A percentile compares a stretch with the other conserved stretches of the same genome.
Conservation (phyloP, 1,140 invertebrate genomes). For the Aphis gossypii region DNA sequence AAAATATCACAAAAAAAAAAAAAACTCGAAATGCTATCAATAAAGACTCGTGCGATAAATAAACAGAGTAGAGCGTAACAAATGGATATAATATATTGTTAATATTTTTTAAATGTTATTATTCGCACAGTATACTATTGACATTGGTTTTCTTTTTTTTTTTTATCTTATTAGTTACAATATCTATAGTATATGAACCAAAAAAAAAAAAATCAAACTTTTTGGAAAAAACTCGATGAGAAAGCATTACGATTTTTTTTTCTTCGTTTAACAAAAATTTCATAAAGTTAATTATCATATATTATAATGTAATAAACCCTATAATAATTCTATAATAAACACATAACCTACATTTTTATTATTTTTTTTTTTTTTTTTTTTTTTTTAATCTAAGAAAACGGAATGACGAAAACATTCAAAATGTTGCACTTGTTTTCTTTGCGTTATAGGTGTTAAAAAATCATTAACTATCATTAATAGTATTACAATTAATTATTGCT, state of each 20-base stretch:
- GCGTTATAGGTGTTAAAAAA: constrained; percentile 41
- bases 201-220: constrained; percentile 29
- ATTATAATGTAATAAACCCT: constrained; percentile 46
- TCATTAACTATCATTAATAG: constrained; percentile 21
- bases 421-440: constrained; percentile 45
- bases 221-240: constrained; percentile 38
- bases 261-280: constrained; percentile 41
- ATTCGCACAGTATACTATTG: constrained; percentile 13
- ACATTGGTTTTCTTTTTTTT: constrained; percentile 1
- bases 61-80: constrained; percentile 19
- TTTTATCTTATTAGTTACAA: constrained; percentile 29
- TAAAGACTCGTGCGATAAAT: constrained; percentile 32
- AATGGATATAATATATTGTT: background rate
- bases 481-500: constrained; percentile 56
- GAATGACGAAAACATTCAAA: constrained; percentile 53
- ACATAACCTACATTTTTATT: constrained; percentile 46
- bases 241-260: constrained; percentile 53
- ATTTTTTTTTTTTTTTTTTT: constrained; percentile 22
- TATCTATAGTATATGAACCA: constrained; percentile 5
- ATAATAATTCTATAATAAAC: constrained; percentile 54
- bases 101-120: background rate
- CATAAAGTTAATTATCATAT: constrained; percentile 40
- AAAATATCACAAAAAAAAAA: constrained; percentile 45
- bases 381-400: constrained; percentile 52
- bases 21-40: constrained; percentile 44